phyloP scores from a whole-genome alignment of 2,113 vertebrate genomes.

The Brevimyrus niger region DNA sequence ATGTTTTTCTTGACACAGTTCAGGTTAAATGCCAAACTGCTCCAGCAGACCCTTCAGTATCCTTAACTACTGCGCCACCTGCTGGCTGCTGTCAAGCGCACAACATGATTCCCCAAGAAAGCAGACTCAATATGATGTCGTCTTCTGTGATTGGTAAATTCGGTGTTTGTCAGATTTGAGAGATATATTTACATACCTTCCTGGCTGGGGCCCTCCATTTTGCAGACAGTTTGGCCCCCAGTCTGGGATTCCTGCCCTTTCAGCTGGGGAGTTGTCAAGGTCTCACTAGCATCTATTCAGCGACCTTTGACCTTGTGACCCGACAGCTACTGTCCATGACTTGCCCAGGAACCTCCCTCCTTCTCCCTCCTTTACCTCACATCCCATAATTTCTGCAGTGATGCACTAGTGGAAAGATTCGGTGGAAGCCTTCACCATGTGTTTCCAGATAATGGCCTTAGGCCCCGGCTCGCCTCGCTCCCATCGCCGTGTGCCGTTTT shows the following conservation, averaged over 20 bases:
- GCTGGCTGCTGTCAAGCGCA: neutral
- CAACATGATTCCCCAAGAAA: neutral
- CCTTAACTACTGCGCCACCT: neutral
- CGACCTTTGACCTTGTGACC: neutral
- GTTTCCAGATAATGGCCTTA: conserved; percentile 29
- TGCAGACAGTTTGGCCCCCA: neutral
- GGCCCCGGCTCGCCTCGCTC: conserved; percentile 13
- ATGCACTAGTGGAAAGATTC: conserved; percentile 29
- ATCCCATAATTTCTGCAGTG: conserved; percentile 18
- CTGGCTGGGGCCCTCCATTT: neutral
- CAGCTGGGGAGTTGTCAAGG: neutral
- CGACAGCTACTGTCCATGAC: neutral
- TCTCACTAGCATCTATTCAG: neutral
- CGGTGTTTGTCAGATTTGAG: neutral
- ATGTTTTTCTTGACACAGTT: neutral
- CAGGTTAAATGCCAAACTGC: neutral
- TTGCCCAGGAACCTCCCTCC: conserved; percentile 13
- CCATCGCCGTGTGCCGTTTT: neutral
- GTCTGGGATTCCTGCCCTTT: neutral
- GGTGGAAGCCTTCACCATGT: conserved; percentile 35
- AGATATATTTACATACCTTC: neutral
- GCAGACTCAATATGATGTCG: neutral
- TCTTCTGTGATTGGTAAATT: neutral
- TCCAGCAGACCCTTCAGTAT: neutral
- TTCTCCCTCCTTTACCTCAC: conserved; percentile 37